These are phyloP conservation scores for Platycnemis pennipes DNA, from an alignment of 2,888 invertebrate genomes.

Conservation along the genomic window DNA sequence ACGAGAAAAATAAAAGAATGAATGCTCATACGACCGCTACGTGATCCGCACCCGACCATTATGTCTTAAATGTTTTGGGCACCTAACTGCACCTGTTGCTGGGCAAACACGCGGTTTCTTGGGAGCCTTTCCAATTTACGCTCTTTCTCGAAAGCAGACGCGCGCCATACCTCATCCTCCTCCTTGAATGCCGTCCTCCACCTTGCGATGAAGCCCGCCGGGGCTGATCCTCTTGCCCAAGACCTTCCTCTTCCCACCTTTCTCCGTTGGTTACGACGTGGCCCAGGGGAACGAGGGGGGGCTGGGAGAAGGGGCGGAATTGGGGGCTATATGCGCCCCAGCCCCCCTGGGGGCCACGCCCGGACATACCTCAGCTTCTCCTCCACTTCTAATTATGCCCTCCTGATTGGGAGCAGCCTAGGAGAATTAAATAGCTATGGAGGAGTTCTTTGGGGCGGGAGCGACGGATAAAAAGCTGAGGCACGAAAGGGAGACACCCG, in stretches of 20 bases:
- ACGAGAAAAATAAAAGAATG: neutral
- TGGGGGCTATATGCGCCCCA: neutral
- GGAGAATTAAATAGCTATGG: neutral
- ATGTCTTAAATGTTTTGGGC: neutral
- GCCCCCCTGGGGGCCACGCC: neutral
- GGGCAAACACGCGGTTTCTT: neutral
- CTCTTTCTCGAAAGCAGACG: neutral
- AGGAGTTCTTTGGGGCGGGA: no score
- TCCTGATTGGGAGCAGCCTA: neutral
- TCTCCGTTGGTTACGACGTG: neutral
- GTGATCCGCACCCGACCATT: neutral
- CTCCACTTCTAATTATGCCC: neutral
- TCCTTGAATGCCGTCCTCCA: neutral
- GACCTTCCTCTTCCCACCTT: neutral
- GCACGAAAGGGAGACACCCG: neutral
- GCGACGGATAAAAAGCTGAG: neutral
- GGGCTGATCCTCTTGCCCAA: neutral
- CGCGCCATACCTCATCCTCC: neutral
- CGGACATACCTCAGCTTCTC: neutral
- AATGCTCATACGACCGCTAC: neutral
- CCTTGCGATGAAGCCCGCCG: no score
- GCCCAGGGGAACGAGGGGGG: neutral
- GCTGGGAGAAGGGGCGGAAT: neutral
- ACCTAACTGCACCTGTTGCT: neutral
- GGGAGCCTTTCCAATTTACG: neutral